These are phyloP conservation scores for Semnopithecus entellus DNA, from an alignment of 2,113 vertebrate genomes.

Conservation along the genomic window DNA sequence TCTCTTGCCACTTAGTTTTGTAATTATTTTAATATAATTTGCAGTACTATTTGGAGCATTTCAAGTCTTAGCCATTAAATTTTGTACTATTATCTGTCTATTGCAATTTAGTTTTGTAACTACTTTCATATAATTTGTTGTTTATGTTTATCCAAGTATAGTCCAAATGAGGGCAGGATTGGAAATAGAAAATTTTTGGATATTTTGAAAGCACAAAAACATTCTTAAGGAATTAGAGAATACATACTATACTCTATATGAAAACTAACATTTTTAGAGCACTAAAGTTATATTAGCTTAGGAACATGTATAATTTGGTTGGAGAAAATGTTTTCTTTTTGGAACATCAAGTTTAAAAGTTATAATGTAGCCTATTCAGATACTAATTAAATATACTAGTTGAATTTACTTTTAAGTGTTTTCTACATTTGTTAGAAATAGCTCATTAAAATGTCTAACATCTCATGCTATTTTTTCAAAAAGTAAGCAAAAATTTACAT, in stretches of 20 bases:
- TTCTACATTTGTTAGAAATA: background rate
- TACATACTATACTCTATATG: background rate
- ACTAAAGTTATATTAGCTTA: conserved; percentile 21
- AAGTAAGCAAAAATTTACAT: background rate
- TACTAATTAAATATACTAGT: background rate
- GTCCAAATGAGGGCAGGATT: background rate
- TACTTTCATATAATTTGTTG: conserved; percentile 3
- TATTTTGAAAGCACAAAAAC: background rate
- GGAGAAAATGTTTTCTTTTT: conserved; percentile 35
- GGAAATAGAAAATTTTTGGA: background rate
- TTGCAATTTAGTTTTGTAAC: conserved; percentile 3
- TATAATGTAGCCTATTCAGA: background rate
- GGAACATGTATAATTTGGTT: conserved; percentile 22
- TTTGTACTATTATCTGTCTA: background rate
- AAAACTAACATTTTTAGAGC: conserved; percentile 12
- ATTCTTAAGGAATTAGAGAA: conserved; percentile 36
- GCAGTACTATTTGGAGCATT: background rate
- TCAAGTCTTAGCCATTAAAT: background rate
- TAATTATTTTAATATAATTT: conserved; percentile 18
- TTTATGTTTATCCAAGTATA: background rate
- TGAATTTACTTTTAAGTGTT: conserved; percentile 37
- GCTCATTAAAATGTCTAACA: background rate
- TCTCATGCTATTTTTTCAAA: background rate
- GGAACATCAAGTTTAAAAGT: conserved; percentile 18
- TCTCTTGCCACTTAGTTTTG: background rate